phyloP scores from a whole-genome alignment of 2,888 invertebrate genomes.

The Eupeodes luniger region DNA sequence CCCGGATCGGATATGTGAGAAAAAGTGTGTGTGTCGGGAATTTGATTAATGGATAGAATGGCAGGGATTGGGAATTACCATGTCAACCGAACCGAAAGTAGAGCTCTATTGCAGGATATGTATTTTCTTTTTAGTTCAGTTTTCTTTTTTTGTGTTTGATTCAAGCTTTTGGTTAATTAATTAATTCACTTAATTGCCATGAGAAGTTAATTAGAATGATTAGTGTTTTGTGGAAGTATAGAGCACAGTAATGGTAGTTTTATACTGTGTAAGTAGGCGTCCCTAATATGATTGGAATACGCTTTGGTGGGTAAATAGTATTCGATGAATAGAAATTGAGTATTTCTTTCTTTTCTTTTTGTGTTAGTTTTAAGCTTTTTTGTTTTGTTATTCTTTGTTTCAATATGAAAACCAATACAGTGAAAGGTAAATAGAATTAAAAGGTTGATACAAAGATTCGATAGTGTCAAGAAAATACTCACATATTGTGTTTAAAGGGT shows the following conservation, averaged over 20 bases:
- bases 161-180: conserved; percentile 44
- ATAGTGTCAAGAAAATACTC: no score
- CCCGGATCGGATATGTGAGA: neutral
- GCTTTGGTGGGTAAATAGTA: neutral
- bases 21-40: conserved; percentile 12
- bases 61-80: conserved; percentile 61
- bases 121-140: neutral
- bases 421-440: no score
- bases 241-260: conserved; percentile 21
- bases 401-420: no score
- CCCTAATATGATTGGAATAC: conserved; percentile 19
- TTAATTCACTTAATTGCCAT: conserved; percentile 57
- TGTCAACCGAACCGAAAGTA: conserved; percentile 37
- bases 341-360: neutral
- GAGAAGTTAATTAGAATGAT: conserved; percentile 69
- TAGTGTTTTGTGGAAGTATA: conserved; percentile 42
- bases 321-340: conserved; percentile 1
- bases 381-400: no score
- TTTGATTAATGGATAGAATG: conserved; percentile 70
- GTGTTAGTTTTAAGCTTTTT: neutral
- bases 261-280: conserved; percentile 19
- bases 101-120: conserved; percentile 20
- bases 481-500: no score
- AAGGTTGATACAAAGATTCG: no score
- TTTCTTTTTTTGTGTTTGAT: neutral